A percentile compares a stretch with the other conserved stretches of the same genome.
Conservation (phyloP, 2,797 vertebrate species). For the Centroberyx gerrardi region DNA sequence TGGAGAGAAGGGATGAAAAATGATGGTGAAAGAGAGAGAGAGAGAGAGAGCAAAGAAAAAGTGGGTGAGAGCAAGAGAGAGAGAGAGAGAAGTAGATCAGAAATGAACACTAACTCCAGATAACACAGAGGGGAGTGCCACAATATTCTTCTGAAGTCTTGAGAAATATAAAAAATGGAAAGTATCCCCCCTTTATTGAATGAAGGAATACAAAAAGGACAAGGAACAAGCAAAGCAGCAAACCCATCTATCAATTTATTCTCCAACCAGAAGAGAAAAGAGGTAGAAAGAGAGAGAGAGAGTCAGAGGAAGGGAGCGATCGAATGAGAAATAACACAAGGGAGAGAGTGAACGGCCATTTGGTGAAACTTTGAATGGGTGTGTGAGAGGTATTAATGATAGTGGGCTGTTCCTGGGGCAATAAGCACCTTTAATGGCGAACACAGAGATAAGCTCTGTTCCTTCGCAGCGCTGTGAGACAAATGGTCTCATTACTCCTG, state of each 20-base stretch:
- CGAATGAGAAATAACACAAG: background rate
- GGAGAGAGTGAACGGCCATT: slow-evolving; percentile 8
- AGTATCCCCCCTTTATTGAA: background rate
- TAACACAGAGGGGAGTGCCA: background rate
- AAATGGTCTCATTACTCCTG: slow-evolving; percentile 79
- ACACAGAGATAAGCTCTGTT: slow-evolving; percentile 72
- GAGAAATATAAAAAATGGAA: slow-evolving; percentile 35
- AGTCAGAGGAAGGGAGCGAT: background rate
- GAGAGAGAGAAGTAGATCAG: slow-evolving; percentile 46
- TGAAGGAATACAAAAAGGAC: slow-evolving; percentile 11
- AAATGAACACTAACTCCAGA: slow-evolving; percentile 25
- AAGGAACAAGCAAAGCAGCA: slow-evolving; percentile 4
- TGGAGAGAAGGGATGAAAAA: background rate
- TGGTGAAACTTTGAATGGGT: slow-evolving; percentile 45
- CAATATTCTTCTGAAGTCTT: slow-evolving; percentile 8
- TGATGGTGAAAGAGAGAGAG: background rate
- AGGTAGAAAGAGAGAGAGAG: background rate
- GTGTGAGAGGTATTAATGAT: slow-evolving; percentile 72
- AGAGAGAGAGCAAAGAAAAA: slow-evolving; percentile 9
- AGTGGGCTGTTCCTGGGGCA: slow-evolving; percentile 47
- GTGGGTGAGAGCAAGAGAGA: slow-evolving; percentile 8
- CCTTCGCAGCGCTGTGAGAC: slow-evolving; percentile 67
- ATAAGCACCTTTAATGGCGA: slow-evolving; percentile 72
- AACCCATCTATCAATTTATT: slow-evolving; percentile 12
- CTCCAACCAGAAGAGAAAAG: background rate